phyloP scores from a whole-genome alignment of 37 sponge, comb jelly and placozoan genomes.

The Amphimedon queenslandica region DNA sequence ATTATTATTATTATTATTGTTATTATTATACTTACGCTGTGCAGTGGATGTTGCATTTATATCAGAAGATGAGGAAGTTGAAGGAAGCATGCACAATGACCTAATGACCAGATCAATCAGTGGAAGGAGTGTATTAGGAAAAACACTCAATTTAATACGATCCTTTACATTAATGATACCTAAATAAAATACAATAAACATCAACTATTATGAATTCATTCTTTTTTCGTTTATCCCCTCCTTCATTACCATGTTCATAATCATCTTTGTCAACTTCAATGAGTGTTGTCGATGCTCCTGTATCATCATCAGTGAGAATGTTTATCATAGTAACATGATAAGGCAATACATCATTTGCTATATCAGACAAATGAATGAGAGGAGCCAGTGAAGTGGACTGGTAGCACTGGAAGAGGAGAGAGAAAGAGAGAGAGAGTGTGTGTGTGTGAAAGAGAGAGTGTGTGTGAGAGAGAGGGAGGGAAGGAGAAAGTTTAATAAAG shows the following conservation, averaged over 20 bases:
- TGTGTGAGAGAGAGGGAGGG: too few species aligned
- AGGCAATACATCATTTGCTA: not conserved
- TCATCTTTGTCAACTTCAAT: not conserved
- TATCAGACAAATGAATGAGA: not conserved
- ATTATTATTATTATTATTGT: too few species aligned
- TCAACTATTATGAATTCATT: not conserved
- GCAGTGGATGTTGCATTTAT: too few species aligned
- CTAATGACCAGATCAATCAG: conserved; percentile 39
- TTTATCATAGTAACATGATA: not conserved
- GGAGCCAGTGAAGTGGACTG: not conserved
- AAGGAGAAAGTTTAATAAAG: too few species aligned
- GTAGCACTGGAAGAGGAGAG: not conserved
- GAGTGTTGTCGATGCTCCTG: not conserved
- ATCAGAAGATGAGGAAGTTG: too few species aligned
- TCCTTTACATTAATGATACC: not conserved
- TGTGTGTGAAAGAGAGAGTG: not conserved
- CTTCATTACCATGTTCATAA: conserved; percentile 6
- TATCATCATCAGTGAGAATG: not conserved
- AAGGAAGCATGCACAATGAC: too few species aligned
- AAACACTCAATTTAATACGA: conserved; percentile 28
- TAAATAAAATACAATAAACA: not conserved
- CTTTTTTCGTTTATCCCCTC: not conserved
- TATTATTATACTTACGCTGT: too few species aligned
- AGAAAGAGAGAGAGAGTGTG: not conserved
- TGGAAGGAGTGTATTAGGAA: conserved; percentile 40